Conservation (phyloP, 2,113 vertebrate species). For the Python bivittatus region DNA sequence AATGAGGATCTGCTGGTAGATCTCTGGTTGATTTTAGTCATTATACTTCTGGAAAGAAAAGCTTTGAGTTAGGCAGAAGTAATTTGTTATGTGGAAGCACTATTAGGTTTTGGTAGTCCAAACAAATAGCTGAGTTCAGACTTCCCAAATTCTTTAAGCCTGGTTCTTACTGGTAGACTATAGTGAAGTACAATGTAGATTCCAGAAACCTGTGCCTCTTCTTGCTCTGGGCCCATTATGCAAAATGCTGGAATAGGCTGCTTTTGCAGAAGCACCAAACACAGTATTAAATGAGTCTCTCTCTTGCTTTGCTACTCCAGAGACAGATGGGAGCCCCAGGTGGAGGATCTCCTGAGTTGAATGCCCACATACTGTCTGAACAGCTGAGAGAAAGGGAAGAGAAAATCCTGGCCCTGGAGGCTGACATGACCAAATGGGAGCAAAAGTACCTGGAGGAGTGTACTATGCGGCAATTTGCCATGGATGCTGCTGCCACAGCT, state of each 20-base stretch:
- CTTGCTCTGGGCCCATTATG: background rate
- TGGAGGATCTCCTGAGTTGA: conserved; percentile 68
- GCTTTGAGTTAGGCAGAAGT: background rate
- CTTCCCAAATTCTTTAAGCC: background rate
- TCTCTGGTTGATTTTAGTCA: background rate
- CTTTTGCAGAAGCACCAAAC: background rate
- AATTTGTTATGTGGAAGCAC: background rate
- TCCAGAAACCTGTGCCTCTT: background rate
- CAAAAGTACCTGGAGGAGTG: conserved; percentile 98
- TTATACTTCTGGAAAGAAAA: background rate
- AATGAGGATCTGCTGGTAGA: background rate
- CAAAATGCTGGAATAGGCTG: background rate
- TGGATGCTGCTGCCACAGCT: conserved; percentile 94
- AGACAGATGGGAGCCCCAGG: conserved; percentile 71
- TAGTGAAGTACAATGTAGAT: background rate
- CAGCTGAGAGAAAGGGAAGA: conserved; percentile 93
- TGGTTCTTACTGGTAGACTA: background rate
- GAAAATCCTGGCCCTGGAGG: conserved; percentile 90
- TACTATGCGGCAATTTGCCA: conserved; percentile 97
- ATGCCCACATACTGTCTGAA: conserved; percentile 77
- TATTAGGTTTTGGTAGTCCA: background rate
- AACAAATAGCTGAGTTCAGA: background rate
- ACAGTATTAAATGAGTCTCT: background rate
- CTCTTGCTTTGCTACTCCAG: conserved; percentile 63
- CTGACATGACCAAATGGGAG: conserved; percentile 98